A percentile compares a stretch with the other conserved stretches of the same genome.
These are phyloP conservation scores for Alauda arvensis DNA, from an alignment of 2,797 vertebrate species.

Conservation along the genomic window DNA sequence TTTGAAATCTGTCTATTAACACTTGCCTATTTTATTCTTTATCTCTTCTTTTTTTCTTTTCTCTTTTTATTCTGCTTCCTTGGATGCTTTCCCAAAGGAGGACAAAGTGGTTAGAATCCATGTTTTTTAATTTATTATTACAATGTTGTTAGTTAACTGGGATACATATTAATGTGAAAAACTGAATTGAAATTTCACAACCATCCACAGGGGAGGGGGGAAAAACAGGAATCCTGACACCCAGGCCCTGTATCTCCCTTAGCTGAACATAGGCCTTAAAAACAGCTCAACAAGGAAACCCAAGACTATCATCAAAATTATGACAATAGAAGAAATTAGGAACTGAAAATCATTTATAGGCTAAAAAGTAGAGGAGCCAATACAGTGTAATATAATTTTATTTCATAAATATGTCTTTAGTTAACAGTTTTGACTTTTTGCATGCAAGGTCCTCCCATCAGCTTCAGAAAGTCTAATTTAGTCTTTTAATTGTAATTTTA, in stretches of 20 bases:
- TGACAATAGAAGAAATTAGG: not conserved
- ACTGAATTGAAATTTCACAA: conserved; percentile 8
- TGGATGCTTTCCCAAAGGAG: conserved; percentile 98
- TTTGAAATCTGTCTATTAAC: conserved; percentile 61
- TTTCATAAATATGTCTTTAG: not conserved
- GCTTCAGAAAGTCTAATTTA: not conserved
- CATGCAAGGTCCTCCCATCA: not conserved
- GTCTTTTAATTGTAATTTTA: not conserved
- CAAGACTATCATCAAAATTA: not conserved
- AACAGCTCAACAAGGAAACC: not conserved
- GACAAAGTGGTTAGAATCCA: conserved; percentile 99
- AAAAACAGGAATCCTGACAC: not conserved
- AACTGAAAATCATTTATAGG: not conserved
- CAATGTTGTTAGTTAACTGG: conserved; percentile 62
- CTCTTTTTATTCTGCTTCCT: conserved; percentile 85
- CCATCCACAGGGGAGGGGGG: not conserved
- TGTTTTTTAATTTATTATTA: conserved; percentile 73
- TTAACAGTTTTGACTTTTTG: not conserved
- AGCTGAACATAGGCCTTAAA: not conserved
- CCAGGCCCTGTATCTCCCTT: not conserved
- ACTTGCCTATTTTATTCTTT: conserved; percentile 69
- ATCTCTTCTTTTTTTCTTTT: conserved; percentile 72
- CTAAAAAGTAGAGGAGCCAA: not conserved
- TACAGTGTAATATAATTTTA: not conserved
- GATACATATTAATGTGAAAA: conserved; percentile 24